Conservation (phyloP, 1,140 invertebrate species). For the Aradophagus sp. region DNA sequence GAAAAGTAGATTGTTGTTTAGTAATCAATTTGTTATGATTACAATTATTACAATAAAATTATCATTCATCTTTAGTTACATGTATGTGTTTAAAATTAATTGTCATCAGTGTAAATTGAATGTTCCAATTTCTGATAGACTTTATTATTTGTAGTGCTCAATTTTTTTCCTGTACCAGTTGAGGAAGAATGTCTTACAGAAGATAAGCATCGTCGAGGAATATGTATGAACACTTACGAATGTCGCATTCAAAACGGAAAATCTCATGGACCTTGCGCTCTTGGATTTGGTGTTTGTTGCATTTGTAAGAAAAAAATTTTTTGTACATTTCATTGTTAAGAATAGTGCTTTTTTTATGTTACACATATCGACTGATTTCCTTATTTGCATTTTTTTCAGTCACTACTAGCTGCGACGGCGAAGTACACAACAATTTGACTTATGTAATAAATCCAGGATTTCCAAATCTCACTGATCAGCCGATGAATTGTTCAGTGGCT, state of each 20-base stretch:
- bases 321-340: too few species aligned
- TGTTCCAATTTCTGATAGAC: constrained; percentile 39
- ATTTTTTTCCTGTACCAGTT: constrained; percentile 86
- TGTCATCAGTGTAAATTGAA: constrained; percentile 7
- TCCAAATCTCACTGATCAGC: constrained; percentile 81
- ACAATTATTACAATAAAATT: too few species aligned
- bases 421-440: constrained; percentile 86
- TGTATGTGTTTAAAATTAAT: constrained; percentile 15
- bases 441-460: constrained; percentile 89
- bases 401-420: constrained; percentile 83
- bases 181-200: constrained; percentile 84
- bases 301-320: constrained; percentile 85
- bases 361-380: too few species aligned
- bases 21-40: too few species aligned
- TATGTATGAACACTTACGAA: constrained; percentile 88
- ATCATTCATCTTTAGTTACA: too few species aligned
- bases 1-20: too few species aligned
- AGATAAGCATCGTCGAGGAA: constrained; percentile 81
- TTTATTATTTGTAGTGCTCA: constrained; percentile 78
- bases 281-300: constrained; percentile 92
- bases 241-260: constrained; percentile 85
- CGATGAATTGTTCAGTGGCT: constrained; percentile 80
- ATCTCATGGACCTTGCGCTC: constrained; percentile 85
- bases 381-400: too few species aligned
- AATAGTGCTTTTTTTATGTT: too few species aligned